Evolutionary conservation across 2,797 vertebrate species (phyloP).

Genomic region (Premnoplex brunnescens): DNA sequence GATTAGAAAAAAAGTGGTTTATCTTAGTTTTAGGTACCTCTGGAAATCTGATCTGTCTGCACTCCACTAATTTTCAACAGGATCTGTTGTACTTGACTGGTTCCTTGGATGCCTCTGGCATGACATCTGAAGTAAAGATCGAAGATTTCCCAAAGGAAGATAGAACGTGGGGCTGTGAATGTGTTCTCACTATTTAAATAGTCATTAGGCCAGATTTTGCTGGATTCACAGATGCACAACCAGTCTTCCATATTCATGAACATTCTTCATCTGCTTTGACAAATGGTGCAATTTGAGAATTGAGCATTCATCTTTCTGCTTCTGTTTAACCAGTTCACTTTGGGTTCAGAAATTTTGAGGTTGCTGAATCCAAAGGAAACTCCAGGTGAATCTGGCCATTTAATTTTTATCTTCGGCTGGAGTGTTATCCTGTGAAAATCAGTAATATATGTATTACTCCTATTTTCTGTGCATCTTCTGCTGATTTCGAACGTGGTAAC

Average conservation of each 20-base stretch:
- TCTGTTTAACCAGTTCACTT: neutral
- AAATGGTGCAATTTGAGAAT: conserved; percentile 16
- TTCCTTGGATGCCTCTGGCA: neutral
- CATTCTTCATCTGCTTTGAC: conserved; percentile 24
- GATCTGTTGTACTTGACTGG: conserved; percentile 17
- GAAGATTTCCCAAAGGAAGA: conserved; percentile 17
- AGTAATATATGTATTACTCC: neutral
- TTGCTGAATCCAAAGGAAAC: neutral
- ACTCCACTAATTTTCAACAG: neutral
- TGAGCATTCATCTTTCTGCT: neutral
- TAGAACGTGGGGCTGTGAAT: neutral
- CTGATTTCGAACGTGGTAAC: neutral
- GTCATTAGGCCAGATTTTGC: conserved; percentile 57
- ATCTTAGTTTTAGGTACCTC: neutral
- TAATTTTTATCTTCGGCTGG: neutral
- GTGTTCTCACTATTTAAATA: conserved; percentile 42
- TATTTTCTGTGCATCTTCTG: neutral
- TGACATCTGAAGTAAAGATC: conserved; percentile 1
- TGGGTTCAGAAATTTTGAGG: neutral
- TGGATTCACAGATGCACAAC: conserved; percentile 39
- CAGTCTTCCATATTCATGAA: conserved; percentile 56
- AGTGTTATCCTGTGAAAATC: neutral
- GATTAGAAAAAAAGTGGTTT: neutral
- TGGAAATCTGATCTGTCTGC: neutral
- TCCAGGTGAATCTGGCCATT: neutral